Conservation (phyloP, 2,113 vertebrate genomes). For the Alaudala cheleensis region DNA sequence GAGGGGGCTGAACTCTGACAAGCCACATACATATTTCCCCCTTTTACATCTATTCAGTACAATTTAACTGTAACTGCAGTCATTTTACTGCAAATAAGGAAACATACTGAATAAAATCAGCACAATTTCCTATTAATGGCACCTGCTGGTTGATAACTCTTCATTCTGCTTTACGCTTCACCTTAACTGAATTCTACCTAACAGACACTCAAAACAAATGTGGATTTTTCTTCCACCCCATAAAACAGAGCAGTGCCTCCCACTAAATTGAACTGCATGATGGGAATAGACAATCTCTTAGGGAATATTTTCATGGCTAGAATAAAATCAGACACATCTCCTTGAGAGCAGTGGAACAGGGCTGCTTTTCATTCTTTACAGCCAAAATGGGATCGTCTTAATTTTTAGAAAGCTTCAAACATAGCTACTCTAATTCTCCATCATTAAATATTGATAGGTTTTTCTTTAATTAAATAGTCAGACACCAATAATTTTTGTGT, state of each 20-base stretch:
- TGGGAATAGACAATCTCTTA: slow-evolving; percentile 7
- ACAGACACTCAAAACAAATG: neutral
- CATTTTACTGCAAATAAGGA: slow-evolving; percentile 66
- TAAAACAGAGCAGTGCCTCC: slow-evolving; percentile 18
- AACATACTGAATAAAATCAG: slow-evolving; percentile 61
- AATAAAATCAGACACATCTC: neutral
- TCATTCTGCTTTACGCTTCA: neutral
- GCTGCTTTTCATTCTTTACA: neutral
- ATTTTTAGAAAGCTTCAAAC: neutral
- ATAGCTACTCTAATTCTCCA: neutral
- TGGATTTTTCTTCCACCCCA: neutral
- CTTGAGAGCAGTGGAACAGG: neutral
- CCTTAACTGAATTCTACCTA: slow-evolving; percentile 11
- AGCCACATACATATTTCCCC: neutral
- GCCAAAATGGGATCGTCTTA: neutral
- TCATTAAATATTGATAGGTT: neutral
- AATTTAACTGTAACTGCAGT: slow-evolving; percentile 62
- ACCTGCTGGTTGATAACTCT: slow-evolving; percentile 14
- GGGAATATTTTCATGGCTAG: neutral
- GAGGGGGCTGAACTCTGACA: neutral
- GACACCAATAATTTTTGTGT: neutral
- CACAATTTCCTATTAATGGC: slow-evolving; percentile 42
- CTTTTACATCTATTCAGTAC: slow-evolving; percentile 44
- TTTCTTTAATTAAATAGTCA: neutral
- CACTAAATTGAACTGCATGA: slow-evolving; percentile 45